These are phyloP conservation scores for Pipistrellus nathusii DNA, from an alignment of 2,797 vertebrate genomes.

Conservation along the genomic window DNA sequence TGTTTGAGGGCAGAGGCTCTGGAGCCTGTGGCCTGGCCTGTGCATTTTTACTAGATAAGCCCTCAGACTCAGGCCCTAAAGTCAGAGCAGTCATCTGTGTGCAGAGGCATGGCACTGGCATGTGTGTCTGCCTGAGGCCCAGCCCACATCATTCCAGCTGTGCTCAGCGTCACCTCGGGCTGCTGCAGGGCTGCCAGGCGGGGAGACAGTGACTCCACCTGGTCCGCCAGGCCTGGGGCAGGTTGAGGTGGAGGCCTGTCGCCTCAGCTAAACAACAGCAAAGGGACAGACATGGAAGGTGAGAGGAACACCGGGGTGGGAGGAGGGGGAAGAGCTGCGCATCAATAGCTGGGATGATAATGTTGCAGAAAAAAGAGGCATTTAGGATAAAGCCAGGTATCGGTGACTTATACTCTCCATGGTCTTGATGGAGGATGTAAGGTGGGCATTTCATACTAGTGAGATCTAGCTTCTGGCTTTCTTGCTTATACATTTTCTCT, in stretches of 20 bases:
- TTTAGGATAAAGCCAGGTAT: background rate
- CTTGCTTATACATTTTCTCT: background rate
- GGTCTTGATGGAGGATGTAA: background rate
- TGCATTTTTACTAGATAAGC: background rate
- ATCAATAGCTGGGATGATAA: background rate
- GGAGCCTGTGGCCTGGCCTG: background rate
- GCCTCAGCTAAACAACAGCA: background rate
- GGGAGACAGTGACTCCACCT: background rate
- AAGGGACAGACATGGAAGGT: background rate
- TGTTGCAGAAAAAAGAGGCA: background rate
- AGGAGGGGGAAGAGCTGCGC: background rate
- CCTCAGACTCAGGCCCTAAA: background rate
- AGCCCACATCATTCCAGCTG: background rate
- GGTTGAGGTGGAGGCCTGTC: background rate
- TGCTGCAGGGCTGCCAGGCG: too few species aligned
- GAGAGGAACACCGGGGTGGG: background rate
- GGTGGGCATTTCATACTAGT: background rate
- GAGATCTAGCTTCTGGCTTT: constrained; percentile 15
- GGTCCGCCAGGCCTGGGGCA: background rate
- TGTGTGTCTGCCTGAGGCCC: background rate
- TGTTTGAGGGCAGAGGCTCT: background rate
- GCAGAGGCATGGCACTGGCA: constrained; percentile 8
- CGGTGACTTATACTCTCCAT: background rate
- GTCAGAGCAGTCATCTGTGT: constrained; percentile 44
- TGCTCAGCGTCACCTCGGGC: background rate